phyloP scores from a whole-genome alignment of 2,113 vertebrate genomes.

The Pelvicachromis taeniatus region DNA sequence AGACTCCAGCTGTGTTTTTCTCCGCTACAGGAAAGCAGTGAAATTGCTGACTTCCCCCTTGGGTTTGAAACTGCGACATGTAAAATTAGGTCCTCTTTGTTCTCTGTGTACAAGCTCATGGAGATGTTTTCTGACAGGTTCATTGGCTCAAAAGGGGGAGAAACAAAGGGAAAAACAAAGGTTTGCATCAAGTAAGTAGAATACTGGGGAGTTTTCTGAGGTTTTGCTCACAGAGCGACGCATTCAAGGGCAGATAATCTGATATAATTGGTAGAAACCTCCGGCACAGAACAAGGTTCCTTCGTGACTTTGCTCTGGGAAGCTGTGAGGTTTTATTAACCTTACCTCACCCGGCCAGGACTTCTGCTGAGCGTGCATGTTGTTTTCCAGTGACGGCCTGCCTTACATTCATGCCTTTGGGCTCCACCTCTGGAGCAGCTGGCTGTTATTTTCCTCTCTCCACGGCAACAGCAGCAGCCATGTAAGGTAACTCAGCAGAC shows the following conservation, averaged over 20 bases:
- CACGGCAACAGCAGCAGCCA: not conserved
- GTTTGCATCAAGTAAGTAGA: conserved; percentile 5
- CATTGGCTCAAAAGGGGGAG: not conserved
- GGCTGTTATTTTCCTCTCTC: conserved; percentile 3
- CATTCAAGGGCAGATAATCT: conserved; percentile 7
- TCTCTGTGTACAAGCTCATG: not conserved
- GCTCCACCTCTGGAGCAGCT: conserved; percentile 34
- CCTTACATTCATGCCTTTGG: not conserved
- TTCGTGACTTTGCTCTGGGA: not conserved
- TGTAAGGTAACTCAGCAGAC: conserved; percentile 10
- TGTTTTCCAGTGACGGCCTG: not conserved
- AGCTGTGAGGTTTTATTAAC: conserved; percentile 19
- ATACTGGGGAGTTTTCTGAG: not conserved
- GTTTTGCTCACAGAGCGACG: not conserved
- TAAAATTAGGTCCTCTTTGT: conserved; percentile 14
- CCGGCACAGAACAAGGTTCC: not conserved
- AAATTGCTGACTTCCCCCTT: conserved; percentile 21
- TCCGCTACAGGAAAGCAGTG: not conserved
- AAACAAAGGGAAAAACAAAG: not conserved
- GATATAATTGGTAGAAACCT: conserved; percentile 26
- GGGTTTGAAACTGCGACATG: conserved; percentile 3
- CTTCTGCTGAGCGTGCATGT: conserved; percentile 17
- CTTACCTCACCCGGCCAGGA: not conserved
- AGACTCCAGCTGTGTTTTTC: conserved; percentile 10
- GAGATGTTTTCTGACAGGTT: conserved; percentile 12